Evolutionary conservation across 2,797 vertebrate species (phyloP), one percentile per base, ranked within the genome.

Genomic region (Streptopelia turtur): DNA sequence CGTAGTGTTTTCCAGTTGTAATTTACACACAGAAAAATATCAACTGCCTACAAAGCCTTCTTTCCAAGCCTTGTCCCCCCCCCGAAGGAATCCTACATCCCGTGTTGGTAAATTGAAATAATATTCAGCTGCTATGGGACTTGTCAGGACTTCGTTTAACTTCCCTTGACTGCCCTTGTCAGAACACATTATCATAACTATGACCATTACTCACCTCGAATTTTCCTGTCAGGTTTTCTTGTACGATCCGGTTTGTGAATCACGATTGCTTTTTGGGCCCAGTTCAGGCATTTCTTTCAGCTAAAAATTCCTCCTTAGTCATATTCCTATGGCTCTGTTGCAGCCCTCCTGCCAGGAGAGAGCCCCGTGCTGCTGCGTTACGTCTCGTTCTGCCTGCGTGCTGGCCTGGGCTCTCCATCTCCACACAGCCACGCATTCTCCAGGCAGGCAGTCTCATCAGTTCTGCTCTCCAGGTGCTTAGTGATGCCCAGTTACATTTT

Each of bases 401-500:
- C 14, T 4, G 2, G 11, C n/a, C 25, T 5, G 9, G 65, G n/a
- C 41, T 76, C 8, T 79, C 9, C 24, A 15, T 66, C 24, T 69
- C 33, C 18, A 13, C 1, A 1, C 56, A 24, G 10, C 47, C 8
- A 5, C 24, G 7, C 11, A 3, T 68, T 85, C 39, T 55, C 30
- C 55, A 27, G n/a, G 70, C 88, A 81, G 60, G 23, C 21, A 57
- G 3, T 60, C 37, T 83, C 11, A 7, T 39, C 15, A 35, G 0
- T 89, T 93, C 81, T 79, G 16, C 35, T 89, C 89, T 89, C 41
- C 86, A 80, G 68, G 18, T 79, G 28, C 71, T 94, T 70, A 37
- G 18, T 89, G 33, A 59, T 70, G 6, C 35, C 49, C 11, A 33
- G 0, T 69, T 92, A 53, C 35, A 28, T 74, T 85, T 90, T 70